These are phyloP conservation scores for Cephalopachus bancanus DNA, from an alignment of 2,797 vertebrate species.

Conservation along the genomic window DNA sequence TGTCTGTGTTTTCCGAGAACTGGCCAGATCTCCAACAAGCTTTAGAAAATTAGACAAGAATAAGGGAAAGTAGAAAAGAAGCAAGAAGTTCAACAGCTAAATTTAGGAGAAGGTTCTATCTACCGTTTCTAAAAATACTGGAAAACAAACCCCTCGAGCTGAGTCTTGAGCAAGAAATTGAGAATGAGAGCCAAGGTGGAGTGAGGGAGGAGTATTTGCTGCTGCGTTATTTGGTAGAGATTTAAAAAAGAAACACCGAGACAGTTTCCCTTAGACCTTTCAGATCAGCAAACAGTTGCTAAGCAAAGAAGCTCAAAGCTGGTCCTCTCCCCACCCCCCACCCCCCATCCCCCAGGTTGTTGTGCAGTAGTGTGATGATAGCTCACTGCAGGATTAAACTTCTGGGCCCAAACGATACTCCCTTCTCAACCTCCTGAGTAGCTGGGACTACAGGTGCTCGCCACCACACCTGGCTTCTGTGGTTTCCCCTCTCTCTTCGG, in stretches of 20 bases:
- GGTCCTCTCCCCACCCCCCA: no score
- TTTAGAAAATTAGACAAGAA: neutral
- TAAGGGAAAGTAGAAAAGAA: neutral
- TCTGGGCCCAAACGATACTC: no score
- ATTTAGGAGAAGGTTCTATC: neutral
- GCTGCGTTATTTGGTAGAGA: neutral
- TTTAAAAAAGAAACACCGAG: neutral
- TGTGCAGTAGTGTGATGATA: no score
- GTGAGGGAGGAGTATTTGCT: neutral
- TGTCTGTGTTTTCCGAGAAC: neutral
- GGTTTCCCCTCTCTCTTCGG: no score
- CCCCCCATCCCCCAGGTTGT: no score
- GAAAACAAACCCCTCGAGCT: neutral
- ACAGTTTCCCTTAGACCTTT: neutral
- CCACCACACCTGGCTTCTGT: no score
- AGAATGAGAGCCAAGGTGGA: neutral
- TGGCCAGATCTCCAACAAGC: neutral
- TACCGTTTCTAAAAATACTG: neutral
- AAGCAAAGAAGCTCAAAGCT: no score
- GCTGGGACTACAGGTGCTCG: no score
- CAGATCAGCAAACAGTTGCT: neutral
- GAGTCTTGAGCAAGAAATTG: neutral
- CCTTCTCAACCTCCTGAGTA: no score
- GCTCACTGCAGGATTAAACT: no score
- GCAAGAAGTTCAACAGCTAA: neutral